These are phyloP conservation scores for Strix uralensis DNA, from an alignment of 2,113 vertebrate species.

Conservation along the genomic window DNA sequence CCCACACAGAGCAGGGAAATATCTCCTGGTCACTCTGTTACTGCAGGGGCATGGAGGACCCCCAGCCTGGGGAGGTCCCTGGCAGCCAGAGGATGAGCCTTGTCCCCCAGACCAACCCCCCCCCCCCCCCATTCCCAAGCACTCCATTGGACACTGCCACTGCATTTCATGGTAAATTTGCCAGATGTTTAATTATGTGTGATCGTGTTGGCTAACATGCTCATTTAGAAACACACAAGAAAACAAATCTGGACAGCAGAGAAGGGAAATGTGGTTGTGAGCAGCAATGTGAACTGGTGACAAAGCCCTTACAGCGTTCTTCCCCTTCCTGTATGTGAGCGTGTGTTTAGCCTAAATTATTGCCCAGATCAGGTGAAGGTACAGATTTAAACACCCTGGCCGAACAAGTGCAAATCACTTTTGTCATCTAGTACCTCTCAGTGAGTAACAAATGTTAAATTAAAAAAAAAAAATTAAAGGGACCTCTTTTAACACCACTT, in stretches of 20 bases:
- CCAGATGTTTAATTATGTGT: slow-evolving; percentile 63
- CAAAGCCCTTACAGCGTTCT: not conserved
- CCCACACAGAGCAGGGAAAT: not conserved
- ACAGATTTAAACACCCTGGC: not conserved
- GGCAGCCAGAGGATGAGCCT: not conserved
- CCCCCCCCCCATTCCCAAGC: not conserved
- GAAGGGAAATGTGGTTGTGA: not conserved
- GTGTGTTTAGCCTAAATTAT: not conserved
- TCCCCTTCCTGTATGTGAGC: not conserved
- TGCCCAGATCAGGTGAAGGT: not conserved
- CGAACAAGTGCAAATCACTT: not conserved
- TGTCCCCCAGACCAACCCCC: not conserved
- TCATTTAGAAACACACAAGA: not conserved
- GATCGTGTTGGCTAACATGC: slow-evolving; percentile 9
- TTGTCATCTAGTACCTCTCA: not conserved
- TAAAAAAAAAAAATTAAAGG: not conserved
- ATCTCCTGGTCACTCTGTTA: not conserved
- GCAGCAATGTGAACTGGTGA: not conserved
- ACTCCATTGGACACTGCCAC: not conserved
- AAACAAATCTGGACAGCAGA: not conserved
- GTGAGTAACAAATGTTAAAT: not conserved
- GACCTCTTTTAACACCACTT: not conserved
- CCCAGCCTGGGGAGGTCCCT: not conserved
- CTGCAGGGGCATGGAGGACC: not conserved
- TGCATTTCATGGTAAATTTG: slow-evolving; percentile 61